A percentile compares a stretch with the other conserved stretches of the same genome.
Evolutionary conservation across 2,113 vertebrate species (phyloP).

Genomic region (Toxostoma redivivum): DNA sequence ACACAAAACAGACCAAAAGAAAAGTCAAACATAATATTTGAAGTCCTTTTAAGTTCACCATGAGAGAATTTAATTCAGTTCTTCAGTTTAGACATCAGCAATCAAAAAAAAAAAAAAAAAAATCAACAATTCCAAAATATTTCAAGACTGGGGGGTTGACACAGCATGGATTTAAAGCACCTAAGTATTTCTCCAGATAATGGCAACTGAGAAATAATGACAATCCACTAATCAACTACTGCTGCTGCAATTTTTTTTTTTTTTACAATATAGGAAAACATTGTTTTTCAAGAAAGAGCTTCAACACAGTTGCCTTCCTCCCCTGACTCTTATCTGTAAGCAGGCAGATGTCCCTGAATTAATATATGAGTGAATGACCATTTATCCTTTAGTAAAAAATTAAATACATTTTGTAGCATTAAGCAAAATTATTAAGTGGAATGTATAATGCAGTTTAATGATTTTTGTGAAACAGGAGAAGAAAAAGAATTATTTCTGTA

Average conservation of each 20-base stretch:
- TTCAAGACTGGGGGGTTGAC: neutral
- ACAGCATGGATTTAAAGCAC: neutral
- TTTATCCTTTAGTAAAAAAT: constrained; percentile 44
- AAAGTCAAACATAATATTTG: neutral
- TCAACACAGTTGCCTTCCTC: neutral
- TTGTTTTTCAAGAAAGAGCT: constrained; percentile 7
- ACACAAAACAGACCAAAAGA: neutral
- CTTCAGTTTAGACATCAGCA: constrained; percentile 7
- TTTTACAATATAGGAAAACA: neutral
- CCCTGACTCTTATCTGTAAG: constrained; percentile 63
- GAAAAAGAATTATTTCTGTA: neutral
- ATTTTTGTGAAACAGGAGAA: neutral
- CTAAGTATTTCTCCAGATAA: constrained; percentile 1
- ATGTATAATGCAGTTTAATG: neutral
- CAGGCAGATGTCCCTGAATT: constrained; percentile 64
- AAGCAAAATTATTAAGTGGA: constrained; percentile 41
- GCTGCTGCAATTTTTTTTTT: neutral
- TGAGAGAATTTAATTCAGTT: neutral
- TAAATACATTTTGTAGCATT: constrained; percentile 32
- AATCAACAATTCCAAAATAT: neutral
- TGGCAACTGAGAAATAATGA: constrained; percentile 35
- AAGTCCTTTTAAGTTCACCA: constrained; percentile 35
- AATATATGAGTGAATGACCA: constrained; percentile 42
- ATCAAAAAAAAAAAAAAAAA: neutral
- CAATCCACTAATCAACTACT: constrained; percentile 17